phyloP scores from a whole-genome alignment of 2,797 vertebrate genomes.

The Enteromius unitaeniatus region DNA sequence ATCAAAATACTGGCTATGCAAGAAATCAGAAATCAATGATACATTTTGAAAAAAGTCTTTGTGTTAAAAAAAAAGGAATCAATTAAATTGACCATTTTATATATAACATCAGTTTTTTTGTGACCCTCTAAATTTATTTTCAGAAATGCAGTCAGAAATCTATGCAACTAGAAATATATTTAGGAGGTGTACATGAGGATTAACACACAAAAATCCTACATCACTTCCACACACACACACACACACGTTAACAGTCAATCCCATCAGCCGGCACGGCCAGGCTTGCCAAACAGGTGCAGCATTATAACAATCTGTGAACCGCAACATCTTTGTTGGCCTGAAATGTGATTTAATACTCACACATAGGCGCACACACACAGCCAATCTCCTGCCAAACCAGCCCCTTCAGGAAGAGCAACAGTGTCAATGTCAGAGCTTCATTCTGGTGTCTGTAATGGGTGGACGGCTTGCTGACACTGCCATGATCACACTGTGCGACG shows the following conservation, averaged over 20 bases:
- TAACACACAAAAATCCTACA: not conserved
- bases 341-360: slow-evolving; percentile 55
- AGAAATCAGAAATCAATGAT: not conserved
- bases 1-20: not conserved
- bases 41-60: not conserved
- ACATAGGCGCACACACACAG: slow-evolving; percentile 23
- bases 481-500: slow-evolving; percentile 72
- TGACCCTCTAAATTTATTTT: not conserved
- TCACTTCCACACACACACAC: not conserved
- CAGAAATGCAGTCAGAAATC: not conserved
- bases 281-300: slow-evolving; percentile 56
- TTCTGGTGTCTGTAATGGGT: slow-evolving; percentile 51
- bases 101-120: not conserved
- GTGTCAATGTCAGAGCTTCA: slow-evolving; percentile 61
- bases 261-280: slow-evolving; percentile 27
- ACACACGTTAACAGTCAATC: not conserved
- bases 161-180: not conserved
- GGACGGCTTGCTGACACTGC: slow-evolving; percentile 62
- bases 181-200: not conserved
- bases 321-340: slow-evolving; percentile 53
- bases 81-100: not conserved
- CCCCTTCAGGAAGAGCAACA: slow-evolving; percentile 51
- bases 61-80: no score
- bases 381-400: slow-evolving; percentile 29
- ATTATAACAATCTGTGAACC: slow-evolving; percentile 60